Conservation (phyloP, 2,797 vertebrate genomes). For the Podarcis lilfordi region DNA sequence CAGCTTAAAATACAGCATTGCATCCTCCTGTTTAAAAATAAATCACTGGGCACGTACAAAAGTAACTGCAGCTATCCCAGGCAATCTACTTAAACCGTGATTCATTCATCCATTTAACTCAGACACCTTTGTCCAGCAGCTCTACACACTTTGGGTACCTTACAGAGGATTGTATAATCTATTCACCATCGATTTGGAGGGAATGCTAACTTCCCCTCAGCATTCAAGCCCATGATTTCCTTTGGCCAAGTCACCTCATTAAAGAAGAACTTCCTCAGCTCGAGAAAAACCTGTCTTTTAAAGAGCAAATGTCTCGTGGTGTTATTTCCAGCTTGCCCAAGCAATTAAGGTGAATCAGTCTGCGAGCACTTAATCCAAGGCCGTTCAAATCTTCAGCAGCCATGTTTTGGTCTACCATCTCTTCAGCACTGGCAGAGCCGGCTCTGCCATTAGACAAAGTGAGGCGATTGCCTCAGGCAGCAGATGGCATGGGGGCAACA, state of each 20-base stretch:
- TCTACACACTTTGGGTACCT: neutral
- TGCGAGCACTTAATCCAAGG: neutral
- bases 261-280: neutral
- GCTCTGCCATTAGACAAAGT: too few species aligned
- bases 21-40: conserved; percentile 12
- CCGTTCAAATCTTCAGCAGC: neutral
- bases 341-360: neutral
- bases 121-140: neutral
- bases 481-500: too few species aligned
- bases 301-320: neutral
- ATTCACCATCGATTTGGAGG: neutral
- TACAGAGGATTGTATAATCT: neutral
- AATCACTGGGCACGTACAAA: neutral
- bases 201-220: neutral
- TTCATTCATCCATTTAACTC: neutral
- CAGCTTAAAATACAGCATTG: neutral
- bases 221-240: neutral
- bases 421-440: neutral
- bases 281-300: neutral
- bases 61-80: neutral
- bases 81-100: neutral
- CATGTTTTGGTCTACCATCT: neutral
- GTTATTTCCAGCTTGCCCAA: neutral
- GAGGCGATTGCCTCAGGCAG: too few species aligned
- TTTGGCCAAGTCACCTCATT: neutral